These are phyloP conservation scores for Gallinago solitaria DNA, from an alignment of 2,797 vertebrate species.

Conservation along the genomic window DNA sequence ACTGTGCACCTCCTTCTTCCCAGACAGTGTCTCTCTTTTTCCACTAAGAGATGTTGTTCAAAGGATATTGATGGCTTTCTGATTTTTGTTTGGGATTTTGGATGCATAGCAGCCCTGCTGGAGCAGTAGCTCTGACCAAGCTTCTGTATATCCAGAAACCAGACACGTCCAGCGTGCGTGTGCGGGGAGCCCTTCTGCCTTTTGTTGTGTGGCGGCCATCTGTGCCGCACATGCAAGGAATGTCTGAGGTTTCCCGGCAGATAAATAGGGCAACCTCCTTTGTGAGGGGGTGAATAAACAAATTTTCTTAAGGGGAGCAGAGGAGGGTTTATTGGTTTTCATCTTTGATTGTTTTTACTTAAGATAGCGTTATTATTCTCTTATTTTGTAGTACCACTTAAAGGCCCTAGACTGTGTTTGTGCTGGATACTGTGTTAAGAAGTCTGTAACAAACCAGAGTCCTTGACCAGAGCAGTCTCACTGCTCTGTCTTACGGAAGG, in stretches of 20 bases:
- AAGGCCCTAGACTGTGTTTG: not conserved
- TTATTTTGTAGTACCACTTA: not conserved
- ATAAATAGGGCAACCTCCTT: conserved; percentile 37
- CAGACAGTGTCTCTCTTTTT: not conserved
- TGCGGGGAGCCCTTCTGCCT: conserved; percentile 38
- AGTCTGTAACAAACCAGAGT: not conserved
- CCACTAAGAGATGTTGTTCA: not conserved
- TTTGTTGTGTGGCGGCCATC: conserved; percentile 41
- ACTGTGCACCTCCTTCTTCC: not conserved
- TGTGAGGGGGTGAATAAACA: conserved; percentile 39
- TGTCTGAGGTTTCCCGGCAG: conserved; percentile 24
- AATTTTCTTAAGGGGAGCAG: conserved; percentile 28
- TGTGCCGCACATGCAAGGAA: conserved; percentile 55
- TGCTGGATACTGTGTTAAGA: not conserved
- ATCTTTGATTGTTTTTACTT: conserved; percentile 29
- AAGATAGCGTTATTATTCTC: not conserved
- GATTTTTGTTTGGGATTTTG: conserved; percentile 16
- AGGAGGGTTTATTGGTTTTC: conserved; percentile 29
- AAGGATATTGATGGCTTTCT: not conserved
- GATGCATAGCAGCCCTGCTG: conserved; percentile 11
- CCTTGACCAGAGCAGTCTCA: not conserved
- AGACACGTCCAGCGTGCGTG: not conserved
- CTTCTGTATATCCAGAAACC: conserved; percentile 33
- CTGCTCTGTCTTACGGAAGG: not conserved
- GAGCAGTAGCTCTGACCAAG: conserved; percentile 18